Base-by-base conservation (phyloP, 2,113 vertebrate species). In the Entelurus aequoreus region DNA sequence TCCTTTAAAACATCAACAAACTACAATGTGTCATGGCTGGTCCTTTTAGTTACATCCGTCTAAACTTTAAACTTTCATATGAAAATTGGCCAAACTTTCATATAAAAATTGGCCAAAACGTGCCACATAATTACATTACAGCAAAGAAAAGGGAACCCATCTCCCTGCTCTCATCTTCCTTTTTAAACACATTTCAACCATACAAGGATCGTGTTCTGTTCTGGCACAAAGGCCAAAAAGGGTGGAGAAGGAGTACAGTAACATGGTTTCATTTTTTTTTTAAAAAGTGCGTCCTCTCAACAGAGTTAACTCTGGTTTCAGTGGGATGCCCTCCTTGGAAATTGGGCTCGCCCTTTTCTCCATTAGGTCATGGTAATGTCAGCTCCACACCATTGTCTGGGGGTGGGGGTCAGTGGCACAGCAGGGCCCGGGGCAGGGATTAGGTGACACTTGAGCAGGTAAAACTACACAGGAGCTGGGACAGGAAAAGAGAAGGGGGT, bases 331-430 rank as follows among this genome's bases (percentile, higher is more conserved):
- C 74, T 85, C 70, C 74, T 74, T 83, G 77, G 72, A 84, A 79
- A 75, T 56, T 40, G 15, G 8, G 71, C 62, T 70, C 63, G 54
- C 48, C 65, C 73, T 60, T 36, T 46, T 68, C 78, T 81, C 49
- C 67, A 85, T 83, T 88, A 86, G 85, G 83, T 85, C 80, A 87
- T 74, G 80, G 76, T 88, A 86, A 88, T 86, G 87, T 87, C 87
- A 88, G 75, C 68, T 71, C 67, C 76, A 71, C 71, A 76, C 86
- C 58, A 87, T 89, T 90, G 86, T 88, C 68, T 84, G 51, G 48
- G 62, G 73, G 69, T 75, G 83, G 85, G 82, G 87, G 83, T 80
- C 76, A 63, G 74, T 83, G 78, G 75, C 73, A 83, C 65, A 61
- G 65, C 52, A 80, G 72, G 63, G 74, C 77, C 55, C 12, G 75